A percentile compares a stretch with the other conserved stretches of the same genome.
Evolutionary conservation across 2,113 vertebrate species (phyloP).

Genomic region (Triplophysa tibetana): DNA sequence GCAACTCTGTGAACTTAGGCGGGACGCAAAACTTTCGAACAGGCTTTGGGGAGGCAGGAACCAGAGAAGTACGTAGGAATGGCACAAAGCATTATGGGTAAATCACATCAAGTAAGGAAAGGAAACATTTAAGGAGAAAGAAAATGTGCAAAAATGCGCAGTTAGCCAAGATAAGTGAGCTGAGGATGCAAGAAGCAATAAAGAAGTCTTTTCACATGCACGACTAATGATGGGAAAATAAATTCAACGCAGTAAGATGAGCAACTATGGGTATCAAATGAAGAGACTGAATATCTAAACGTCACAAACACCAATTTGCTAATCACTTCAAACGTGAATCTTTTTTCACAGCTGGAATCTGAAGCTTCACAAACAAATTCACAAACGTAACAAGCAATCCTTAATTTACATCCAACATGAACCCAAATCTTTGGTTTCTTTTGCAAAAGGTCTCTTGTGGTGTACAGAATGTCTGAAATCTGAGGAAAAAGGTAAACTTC

Average conservation of each 20-base stretch:
- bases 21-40: constrained; percentile 90
- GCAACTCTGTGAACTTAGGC: constrained; percentile 79
- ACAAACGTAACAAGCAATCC: constrained; percentile 18
- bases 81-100: constrained; percentile 24
- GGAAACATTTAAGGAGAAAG: constrained; percentile 18
- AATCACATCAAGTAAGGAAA: constrained; percentile 28
- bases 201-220: constrained; percentile 49
- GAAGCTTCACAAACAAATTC: not conserved
- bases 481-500: constrained; percentile 55
- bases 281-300: not conserved
- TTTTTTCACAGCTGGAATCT: not conserved
- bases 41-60: constrained; percentile 78
- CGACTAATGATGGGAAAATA: constrained; percentile 54
- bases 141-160: constrained; percentile 56
- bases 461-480: constrained; percentile 44
- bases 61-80: constrained; percentile 59
- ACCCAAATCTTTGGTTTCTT: not conserved
- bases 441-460: constrained; percentile 8
- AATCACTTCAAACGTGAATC: not conserved
- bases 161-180: constrained; percentile 60
- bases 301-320: not conserved
- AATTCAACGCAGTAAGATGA: not conserved
- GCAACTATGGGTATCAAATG: constrained; percentile 22
- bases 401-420: not conserved
- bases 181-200: constrained; percentile 20